Base-by-base conservation (phyloP, 1,140 invertebrate species). In the Zelostemma sp. region DNA sequence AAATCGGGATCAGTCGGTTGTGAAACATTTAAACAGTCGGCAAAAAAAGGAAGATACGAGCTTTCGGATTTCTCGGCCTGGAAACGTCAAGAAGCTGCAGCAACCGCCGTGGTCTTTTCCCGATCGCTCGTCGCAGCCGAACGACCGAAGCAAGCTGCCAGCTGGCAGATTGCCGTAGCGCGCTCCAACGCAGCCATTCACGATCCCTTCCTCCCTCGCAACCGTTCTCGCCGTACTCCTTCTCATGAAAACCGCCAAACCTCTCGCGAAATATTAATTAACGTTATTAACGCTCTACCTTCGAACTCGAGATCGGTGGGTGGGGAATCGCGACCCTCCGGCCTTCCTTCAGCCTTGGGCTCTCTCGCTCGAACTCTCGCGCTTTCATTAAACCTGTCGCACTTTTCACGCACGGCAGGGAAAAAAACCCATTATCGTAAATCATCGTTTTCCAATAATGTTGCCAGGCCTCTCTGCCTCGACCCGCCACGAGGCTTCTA, bases 361-460 rank as follows among this genome's bases (percentile, higher is more conserved):
- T 68, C 61, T 45, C 47, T 66, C 49, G 54, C 56, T 65, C 64
- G 50, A 62, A 73, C 49, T 53, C 51, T 62, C 60, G 62, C 62
- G 57, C 62, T 62, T 68, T 62, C 58, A 68, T 68, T 73, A 68
- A 69, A 62, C 67, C 56, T 50, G 66, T 66, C 63, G 58, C 62
- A 63, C 61, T 73, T 66, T 68, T 66, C 59, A 62, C 66, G 62
- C 62, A 73, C 71, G 66, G 55, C 51, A 58, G 69, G 67, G 51
- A 77, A 83, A 85, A 82, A 81, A 76, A 21, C 65, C 80, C 82
- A 85, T 85, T 85, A 85, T 81, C 82, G 83, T 86, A 85, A 85
- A 85, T 86, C 85, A 85, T 85, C 83, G 83, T 85, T 85, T 86
- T 85, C 83, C 84, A 85, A 85, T 86, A 85, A 83, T 77, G 81